These are phyloP conservation scores for Rhyzopertha dominica DNA, from an alignment of 1,140 invertebrate genomes.

Conservation along the genomic window DNA sequence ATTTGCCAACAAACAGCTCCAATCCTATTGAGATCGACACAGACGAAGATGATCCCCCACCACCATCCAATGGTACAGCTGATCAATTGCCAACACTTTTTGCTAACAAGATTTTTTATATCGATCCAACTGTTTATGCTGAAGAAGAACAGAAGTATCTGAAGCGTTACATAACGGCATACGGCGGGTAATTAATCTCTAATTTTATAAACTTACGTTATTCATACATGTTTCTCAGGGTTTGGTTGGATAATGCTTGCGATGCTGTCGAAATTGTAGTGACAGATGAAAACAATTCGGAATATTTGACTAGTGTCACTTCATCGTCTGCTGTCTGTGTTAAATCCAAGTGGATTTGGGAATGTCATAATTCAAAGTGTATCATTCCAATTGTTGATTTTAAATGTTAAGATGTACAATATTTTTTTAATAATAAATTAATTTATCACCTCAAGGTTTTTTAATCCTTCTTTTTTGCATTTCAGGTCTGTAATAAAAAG, in stretches of 20 bases:
- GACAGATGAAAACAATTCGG: slow-evolving; percentile 20
- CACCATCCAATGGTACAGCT: background rate
- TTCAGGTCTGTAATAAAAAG: too few relatives aligned
- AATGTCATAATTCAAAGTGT: slow-evolving; percentile 33
- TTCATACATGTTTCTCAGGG: background rate
- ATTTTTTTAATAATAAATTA: slow-evolving; percentile 16
- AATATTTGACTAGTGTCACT: slow-evolving; percentile 22
- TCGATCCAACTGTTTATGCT: slow-evolving; percentile 30
- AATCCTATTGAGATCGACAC: background rate
- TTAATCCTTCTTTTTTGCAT: too few relatives aligned
- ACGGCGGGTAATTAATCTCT: slow-evolving; percentile 34
- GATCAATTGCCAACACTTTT: slow-evolving; percentile 25
- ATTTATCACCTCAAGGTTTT: too few relatives aligned
- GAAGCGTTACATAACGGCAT: slow-evolving; percentile 35
- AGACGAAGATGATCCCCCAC: background rate
- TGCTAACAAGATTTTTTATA: slow-evolving; percentile 31
- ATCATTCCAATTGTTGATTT: slow-evolving; percentile 28
- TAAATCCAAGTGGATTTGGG: slow-evolving; percentile 34
- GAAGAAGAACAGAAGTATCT: slow-evolving; percentile 20
- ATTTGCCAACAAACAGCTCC: background rate
- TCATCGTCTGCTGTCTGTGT: slow-evolving; percentile 19
- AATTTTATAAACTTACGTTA: background rate
- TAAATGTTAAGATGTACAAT: slow-evolving; percentile 13
- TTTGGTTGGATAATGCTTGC: slow-evolving; percentile 7
- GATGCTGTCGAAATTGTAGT: slow-evolving; percentile 28